These are phyloP conservation scores for Punctoribates punctum DNA, from an alignment of 2,888 invertebrate genomes.

Conservation along the genomic window DNA sequence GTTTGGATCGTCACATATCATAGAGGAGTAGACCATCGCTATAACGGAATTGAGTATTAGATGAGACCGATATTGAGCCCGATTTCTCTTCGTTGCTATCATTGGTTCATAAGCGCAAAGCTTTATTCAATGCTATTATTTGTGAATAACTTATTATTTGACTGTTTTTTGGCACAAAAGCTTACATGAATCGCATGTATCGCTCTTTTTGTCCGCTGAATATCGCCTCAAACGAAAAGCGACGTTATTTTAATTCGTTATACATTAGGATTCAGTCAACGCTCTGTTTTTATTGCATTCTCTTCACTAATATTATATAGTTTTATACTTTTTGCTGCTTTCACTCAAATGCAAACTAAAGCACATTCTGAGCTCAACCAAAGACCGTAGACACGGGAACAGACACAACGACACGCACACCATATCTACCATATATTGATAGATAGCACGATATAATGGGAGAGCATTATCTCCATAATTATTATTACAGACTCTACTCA, in stretches of 20 bases:
- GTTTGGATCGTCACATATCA: not conserved
- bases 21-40: not conserved
- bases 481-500: not conserved
- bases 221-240: not conserved
- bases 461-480: constrained; percentile 1
- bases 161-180: not conserved
- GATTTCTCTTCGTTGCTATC: not conserved
- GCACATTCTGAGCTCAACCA: too few species aligned
- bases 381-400: not conserved
- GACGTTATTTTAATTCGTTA: not conserved
- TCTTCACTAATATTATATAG: not conserved
- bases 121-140: constrained; percentile 5
- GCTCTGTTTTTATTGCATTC: constrained; percentile 5
- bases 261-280: not conserved
- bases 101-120: not conserved
- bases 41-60: not conserved
- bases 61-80: not conserved
- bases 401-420: not conserved
- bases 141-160: not conserved
- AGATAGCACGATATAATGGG: not conserved
- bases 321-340: not conserved
- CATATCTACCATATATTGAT: not conserved
- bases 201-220: not conserved
- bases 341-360: not conserved
- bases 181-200: not conserved